phyloP scores from a whole-genome alignment of 2,113 vertebrate species.

The Eupsittula cactorum region DNA sequence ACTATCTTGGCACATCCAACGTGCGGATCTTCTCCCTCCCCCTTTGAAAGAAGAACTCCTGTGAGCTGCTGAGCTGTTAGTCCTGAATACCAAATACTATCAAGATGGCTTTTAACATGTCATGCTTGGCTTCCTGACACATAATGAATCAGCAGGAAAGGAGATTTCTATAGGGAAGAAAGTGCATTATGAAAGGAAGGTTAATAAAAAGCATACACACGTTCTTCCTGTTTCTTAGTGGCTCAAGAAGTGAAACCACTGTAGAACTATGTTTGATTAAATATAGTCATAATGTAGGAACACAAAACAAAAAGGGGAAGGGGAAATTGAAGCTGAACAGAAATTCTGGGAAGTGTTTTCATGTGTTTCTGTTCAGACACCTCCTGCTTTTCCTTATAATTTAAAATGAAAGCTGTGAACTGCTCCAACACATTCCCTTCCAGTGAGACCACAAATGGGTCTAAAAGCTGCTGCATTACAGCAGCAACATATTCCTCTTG shows the following conservation, averaged over 20 bases:
- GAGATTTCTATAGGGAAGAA: slow-evolving; percentile 52
- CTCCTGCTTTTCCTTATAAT: not conserved
- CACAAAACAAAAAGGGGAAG: not conserved
- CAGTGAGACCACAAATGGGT: not conserved
- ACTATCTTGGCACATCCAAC: slow-evolving; percentile 69
- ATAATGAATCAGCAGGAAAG: slow-evolving; percentile 73
- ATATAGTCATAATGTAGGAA: not conserved
- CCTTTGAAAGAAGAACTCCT: slow-evolving; percentile 42
- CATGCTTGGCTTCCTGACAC: slow-evolving; percentile 69
- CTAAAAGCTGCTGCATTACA: not conserved
- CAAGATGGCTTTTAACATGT: slow-evolving; percentile 73
- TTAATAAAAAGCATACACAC: slow-evolving; percentile 14
- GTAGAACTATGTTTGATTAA: not conserved
- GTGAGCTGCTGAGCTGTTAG: slow-evolving; percentile 59
- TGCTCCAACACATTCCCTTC: not conserved
- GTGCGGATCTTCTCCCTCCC: slow-evolving; percentile 62
- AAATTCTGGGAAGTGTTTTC: slow-evolving; percentile 12
- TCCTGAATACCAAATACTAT: slow-evolving; percentile 75
- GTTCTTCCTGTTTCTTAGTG: not conserved
- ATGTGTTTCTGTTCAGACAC: not conserved
- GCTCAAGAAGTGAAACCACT: slow-evolving; percentile 11
- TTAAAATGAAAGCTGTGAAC: not conserved
- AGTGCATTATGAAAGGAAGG: slow-evolving; percentile 38
- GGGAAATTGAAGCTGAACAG: not conserved
- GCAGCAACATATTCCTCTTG: not conserved